A percentile compares a stretch with the other conserved stretches of the same genome.
Evolutionary conservation across 2,888 invertebrate genomes (phyloP).

Genomic region (Folsomia manolachei): DNA sequence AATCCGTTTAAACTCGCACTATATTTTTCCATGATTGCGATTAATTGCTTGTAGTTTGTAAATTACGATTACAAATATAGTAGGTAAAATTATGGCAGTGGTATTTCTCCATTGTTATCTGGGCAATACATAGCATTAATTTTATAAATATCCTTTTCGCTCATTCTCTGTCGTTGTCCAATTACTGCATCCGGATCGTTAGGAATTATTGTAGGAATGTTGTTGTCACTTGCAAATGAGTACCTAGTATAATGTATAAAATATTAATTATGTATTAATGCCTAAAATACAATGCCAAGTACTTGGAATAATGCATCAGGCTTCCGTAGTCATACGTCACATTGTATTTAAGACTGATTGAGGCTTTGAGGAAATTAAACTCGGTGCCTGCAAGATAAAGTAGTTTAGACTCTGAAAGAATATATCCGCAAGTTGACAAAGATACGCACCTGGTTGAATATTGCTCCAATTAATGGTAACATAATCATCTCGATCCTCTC

Average conservation of each 20-base stretch:
- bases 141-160: slow-evolving; percentile 17
- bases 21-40: too few species aligned
- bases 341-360: neutral
- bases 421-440: neutral
- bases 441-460: slow-evolving; percentile 9
- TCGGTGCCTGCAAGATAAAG: neutral
- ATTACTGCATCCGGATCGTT: slow-evolving; percentile 6
- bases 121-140: slow-evolving; percentile 16
- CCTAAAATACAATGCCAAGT: too few species aligned
- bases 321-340: slow-evolving; percentile 25
- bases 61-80: too few species aligned
- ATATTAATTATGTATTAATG: too few species aligned
- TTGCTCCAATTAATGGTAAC: slow-evolving; percentile 25
- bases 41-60: too few species aligned
- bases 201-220: slow-evolving; percentile 8
- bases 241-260: neutral
- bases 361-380: slow-evolving; percentile 14
- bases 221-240: neutral
- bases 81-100: neutral
- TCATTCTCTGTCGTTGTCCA: slow-evolving; percentile 6
- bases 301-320: slow-evolving; percentile 28
- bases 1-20: too few species aligned
- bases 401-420: neutral
- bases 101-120: neutral
- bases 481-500: slow-evolving; percentile 28